Evolutionary conservation across 2,113 vertebrate species (phyloP).

Genomic region (Mormoops blainvillei): DNA sequence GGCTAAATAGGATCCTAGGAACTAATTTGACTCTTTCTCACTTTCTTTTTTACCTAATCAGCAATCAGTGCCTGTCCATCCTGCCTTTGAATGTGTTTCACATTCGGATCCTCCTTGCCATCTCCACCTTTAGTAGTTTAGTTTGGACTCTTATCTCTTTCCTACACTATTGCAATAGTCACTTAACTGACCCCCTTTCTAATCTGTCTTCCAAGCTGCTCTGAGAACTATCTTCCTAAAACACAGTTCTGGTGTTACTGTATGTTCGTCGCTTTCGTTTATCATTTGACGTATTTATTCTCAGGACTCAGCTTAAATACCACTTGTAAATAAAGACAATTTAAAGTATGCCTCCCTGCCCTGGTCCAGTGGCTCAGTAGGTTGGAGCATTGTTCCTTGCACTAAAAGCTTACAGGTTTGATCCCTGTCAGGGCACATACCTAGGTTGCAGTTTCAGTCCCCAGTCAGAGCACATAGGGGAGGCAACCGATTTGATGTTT

Average conservation of each 20-base stretch:
- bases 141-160: not conserved
- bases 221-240: slow-evolving; percentile 27
- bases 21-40: not conserved
- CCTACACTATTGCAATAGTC: not conserved
- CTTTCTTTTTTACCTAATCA: not conserved
- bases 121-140: not conserved
- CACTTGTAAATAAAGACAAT: slow-evolving; percentile 21
- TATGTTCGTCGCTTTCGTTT: not conserved
- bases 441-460: no score
- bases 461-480: no score
- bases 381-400: no score
- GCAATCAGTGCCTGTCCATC: not conserved
- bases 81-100: not conserved
- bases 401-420: no score
- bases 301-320: slow-evolving; percentile 8
- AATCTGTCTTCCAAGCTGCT: not conserved
- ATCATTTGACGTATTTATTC: not conserved
- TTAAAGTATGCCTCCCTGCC: not conserved
- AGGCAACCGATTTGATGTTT: no score
- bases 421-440: no score
- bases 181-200: not conserved
- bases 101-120: not conserved
- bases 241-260: not conserved
- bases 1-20: not conserved
- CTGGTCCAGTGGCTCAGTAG: no score